Evolutionary conservation across 2,113 vertebrate species (phyloP).

Genomic region (Ptilorrhoa leucosticta): DNA sequence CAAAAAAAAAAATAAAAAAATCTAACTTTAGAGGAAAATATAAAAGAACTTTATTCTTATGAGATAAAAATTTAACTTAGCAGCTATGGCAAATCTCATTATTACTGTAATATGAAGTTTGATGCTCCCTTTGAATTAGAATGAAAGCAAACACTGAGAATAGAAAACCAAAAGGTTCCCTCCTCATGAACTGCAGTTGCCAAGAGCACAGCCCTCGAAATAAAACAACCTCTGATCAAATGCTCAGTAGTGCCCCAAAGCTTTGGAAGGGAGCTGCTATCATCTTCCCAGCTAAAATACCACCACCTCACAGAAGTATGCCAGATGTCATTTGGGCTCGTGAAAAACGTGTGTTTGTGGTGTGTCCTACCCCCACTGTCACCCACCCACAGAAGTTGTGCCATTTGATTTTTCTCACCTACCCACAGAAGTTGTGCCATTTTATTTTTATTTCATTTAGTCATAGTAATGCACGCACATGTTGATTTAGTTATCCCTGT

Average conservation of each 20-base stretch:
- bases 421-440: neutral
- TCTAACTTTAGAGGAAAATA: neutral
- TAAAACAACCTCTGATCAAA: neutral
- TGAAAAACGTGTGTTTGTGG: fast-evolving
- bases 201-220: neutral
- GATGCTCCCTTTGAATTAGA: neutral
- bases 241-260: neutral
- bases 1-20: too few relatives aligned
- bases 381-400: neutral
- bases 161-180: neutral
- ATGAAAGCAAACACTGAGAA: neutral
- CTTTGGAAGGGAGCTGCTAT: neutral
- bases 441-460: neutral
- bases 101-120: neutral
- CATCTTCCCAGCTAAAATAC: neutral
- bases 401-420: neutral
- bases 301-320: neutral
- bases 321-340: fast-evolving
- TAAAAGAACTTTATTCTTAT: neutral
- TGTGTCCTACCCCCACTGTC: neutral
- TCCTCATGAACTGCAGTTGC: neutral
- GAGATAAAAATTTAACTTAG: neutral
- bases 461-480: too few relatives aligned
- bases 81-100: neutral
- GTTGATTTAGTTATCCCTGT: neutral